phyloP scores from a whole-genome alignment of 64 coral and sea anemone species.

The Dendronephthya gigantea region DNA sequence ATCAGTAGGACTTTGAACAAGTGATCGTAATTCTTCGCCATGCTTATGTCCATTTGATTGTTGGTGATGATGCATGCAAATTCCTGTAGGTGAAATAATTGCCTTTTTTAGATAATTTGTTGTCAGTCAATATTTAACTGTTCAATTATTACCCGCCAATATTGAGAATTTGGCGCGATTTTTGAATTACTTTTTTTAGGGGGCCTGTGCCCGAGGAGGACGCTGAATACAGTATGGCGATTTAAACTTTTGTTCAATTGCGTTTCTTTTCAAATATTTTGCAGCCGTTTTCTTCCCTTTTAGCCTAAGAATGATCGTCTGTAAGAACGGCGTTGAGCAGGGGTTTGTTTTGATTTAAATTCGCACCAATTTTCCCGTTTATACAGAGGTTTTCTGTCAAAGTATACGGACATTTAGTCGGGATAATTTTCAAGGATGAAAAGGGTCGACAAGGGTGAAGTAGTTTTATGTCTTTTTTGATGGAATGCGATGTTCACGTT shows the following conservation, averaged over 20 bases:
- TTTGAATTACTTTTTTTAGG: not conserved
- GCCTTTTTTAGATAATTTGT: not conserved
- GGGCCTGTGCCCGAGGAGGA: too few species aligned
- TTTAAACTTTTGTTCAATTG: not conserved
- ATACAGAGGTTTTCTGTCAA: too few species aligned
- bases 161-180: not conserved
- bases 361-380: too few species aligned
- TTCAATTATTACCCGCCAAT: not conserved
- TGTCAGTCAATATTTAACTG: constrained; percentile 13
- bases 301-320: too few species aligned
- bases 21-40: constrained; percentile 97
- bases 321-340: too few species aligned
- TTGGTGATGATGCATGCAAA: not conserved
- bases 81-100: not conserved
- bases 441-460: too few species aligned
- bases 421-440: too few species aligned
- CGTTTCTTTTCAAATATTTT: not conserved
- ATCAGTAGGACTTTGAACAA: constrained; percentile 94
- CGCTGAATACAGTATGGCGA: not conserved
- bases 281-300: too few species aligned
- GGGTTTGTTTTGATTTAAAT: too few species aligned
- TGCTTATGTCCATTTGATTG: constrained; percentile 20
- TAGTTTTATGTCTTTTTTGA: too few species aligned
- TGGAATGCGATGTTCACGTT: too few species aligned
- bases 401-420: too few species aligned